Conservation (phyloP, 2,113 vertebrate genomes). For the Ictalurus furcatus region DNA sequence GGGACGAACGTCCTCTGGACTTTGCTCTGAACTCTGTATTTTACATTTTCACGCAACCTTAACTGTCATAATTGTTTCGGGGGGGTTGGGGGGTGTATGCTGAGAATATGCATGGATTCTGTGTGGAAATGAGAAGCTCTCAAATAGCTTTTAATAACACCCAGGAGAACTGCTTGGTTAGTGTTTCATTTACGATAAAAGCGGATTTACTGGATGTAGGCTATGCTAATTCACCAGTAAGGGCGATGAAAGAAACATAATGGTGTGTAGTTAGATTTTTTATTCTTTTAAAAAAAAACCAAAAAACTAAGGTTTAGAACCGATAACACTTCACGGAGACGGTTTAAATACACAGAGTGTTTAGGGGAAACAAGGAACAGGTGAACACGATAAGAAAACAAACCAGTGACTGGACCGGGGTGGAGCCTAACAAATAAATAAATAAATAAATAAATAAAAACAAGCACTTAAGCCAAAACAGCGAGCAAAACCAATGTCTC, state of each 20-base stretch:
- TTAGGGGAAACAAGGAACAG: not conserved
- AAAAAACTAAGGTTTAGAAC: not conserved
- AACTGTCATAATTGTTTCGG: not conserved
- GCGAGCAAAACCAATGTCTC: not conserved
- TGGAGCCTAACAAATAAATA: no score
- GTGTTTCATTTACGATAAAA: not conserved
- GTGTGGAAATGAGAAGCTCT: not conserved
- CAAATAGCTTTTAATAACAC: not conserved
- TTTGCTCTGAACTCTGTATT: not conserved
- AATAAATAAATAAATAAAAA: not conserved
- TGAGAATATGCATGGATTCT: not conserved
- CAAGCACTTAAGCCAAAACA: not conserved
- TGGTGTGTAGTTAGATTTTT: not conserved
- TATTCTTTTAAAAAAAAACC: no score
- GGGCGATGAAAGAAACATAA: not conserved
- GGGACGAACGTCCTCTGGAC: not conserved
- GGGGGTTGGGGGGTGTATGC: not conserved
- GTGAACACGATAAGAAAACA: not conserved
- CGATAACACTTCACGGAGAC: not conserved
- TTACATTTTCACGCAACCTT: not conserved
- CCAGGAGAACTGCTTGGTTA: not conserved
- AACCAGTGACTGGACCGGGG: not conserved
- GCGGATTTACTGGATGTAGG: not conserved
- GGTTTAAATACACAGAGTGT: not conserved
- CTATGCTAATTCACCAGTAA: constrained; percentile 15